phyloP scores from a whole-genome alignment of 2,888 invertebrate species.

The Amphiduros pacificus region DNA sequence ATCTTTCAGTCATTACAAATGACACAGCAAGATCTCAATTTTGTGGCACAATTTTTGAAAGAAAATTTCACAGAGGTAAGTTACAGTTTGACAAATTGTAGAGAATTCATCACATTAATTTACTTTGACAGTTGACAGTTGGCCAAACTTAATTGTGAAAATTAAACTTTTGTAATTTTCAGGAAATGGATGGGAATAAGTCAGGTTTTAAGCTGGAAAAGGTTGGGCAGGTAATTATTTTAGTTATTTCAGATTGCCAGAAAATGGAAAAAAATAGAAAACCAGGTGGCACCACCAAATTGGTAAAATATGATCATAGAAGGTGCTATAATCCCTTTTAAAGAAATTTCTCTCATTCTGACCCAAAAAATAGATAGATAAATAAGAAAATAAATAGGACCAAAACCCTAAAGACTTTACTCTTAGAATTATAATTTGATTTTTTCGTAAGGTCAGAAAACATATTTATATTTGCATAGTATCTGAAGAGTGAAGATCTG shows the following conservation, averaged over 20 bases:
- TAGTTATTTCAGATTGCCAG: no score
- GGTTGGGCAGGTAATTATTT: slow-evolving; percentile 66
- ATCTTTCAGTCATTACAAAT: slow-evolving; percentile 58
- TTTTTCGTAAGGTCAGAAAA: not conserved
- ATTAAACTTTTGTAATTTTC: slow-evolving; percentile 6
- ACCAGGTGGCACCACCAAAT: no score
- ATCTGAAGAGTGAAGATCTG: slow-evolving; percentile 76
- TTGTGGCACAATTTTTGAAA: slow-evolving; percentile 82
- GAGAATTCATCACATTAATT: not conserved
- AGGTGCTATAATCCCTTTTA: not conserved
- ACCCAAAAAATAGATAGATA: no score
- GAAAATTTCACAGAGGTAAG: slow-evolving; percentile 72
- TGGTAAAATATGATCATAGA: no score
- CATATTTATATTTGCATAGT: slow-evolving; percentile 62
- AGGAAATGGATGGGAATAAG: slow-evolving; percentile 51
- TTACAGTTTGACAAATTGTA: not conserved
- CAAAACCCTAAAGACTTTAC: no score
- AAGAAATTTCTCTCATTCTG: not conserved
- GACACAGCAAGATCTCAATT: slow-evolving; percentile 86
- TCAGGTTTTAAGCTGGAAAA: slow-evolving; percentile 79
- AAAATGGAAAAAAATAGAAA: no score
- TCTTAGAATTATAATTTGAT: not conserved
- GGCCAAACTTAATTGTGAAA: not conserved
- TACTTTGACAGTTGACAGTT: not conserved
- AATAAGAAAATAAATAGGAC: no score